Conservation (phyloP, 2,113 vertebrate species). For the Tor tambroides region DNA sequence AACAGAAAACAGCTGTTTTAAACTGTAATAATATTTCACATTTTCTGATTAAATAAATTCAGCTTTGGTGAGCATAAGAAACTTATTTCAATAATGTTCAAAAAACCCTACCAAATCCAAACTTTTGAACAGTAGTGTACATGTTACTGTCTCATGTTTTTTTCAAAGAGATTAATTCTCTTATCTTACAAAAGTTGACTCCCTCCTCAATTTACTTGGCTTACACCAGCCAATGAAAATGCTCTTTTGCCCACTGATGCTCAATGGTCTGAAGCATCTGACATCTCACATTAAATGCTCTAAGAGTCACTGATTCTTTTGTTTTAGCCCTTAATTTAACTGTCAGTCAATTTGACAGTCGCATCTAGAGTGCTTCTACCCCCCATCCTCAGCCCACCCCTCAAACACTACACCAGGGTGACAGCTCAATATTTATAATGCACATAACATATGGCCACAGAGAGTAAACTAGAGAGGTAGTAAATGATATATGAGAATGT, state of each 20-base stretch:
- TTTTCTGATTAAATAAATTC: too few species aligned
- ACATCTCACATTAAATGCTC: not conserved
- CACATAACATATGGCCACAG: slow-evolving; percentile 22
- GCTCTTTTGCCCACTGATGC: not conserved
- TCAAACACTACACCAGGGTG: not conserved
- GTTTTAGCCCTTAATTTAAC: slow-evolving; percentile 35
- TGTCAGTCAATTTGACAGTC: slow-evolving; percentile 33
- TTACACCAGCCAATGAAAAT: not conserved
- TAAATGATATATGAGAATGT: slow-evolving; percentile 29
- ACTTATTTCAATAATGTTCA: not conserved
- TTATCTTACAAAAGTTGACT: not conserved
- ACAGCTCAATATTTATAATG: slow-evolving; percentile 40
- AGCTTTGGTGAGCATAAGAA: too few species aligned
- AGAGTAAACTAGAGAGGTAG: slow-evolving; percentile 36
- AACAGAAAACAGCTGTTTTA: not conserved
- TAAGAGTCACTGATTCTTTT: slow-evolving; percentile 14
- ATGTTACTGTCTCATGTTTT: not conserved
- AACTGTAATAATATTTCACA: not conserved
- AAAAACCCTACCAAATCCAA: not conserved
- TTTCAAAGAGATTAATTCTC: not conserved
- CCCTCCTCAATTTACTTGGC: not conserved
- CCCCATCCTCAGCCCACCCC: not conserved
- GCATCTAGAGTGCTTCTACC: not conserved
- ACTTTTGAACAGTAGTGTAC: not conserved
- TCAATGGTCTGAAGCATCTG: not conserved